phyloP scores from a whole-genome alignment of 2,888 invertebrate species.

The Siphonodentalium dalli region DNA sequence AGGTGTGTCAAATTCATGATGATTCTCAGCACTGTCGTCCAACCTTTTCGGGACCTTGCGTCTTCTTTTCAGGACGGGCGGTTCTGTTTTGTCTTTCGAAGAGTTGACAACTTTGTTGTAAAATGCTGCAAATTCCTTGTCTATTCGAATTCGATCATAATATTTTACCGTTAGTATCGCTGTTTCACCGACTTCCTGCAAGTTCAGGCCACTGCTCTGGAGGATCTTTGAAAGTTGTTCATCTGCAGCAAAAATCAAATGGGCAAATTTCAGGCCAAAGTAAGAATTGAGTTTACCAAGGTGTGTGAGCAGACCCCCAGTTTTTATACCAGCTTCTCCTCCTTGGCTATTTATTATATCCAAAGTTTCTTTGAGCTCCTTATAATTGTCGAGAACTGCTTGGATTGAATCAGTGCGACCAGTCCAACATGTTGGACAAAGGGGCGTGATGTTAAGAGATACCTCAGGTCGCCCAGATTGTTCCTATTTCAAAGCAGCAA shows the following conservation, averaged over 20 bases:
- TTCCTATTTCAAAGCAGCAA: constrained; percentile 12
- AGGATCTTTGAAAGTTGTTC: constrained; percentile 22
- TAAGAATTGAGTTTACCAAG: constrained; percentile 23
- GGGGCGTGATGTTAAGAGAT: constrained; percentile 7
- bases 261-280: constrained; percentile 21
- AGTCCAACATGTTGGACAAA: constrained; percentile 29
- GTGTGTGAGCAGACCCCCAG: constrained; percentile 16
- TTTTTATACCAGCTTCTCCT: constrained; percentile 17
- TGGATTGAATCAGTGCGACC: constrained; percentile 16
- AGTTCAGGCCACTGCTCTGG: constrained; percentile 16
- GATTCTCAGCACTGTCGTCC: constrained; percentile 10
- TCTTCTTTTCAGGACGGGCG: constrained; percentile 8
- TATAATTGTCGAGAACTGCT: constrained; percentile 19
- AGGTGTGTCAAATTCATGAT: constrained; percentile 2
- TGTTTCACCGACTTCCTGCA: constrained; percentile 11
- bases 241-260: constrained; percentile 20
- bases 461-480: background rate
- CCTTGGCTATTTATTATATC: constrained; percentile 17
- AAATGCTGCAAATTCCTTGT: constrained; percentile 10
- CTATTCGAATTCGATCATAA: constrained; percentile 12
- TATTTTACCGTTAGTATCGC: background rate
- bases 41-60: constrained; percentile 4
- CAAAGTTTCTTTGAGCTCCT: constrained; percentile 14
- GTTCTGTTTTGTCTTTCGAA: constrained; percentile 5
- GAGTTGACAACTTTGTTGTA: constrained; percentile 1